phyloP scores from a whole-genome alignment of 2,113 vertebrate genomes.

The Prunella himalayana region DNA sequence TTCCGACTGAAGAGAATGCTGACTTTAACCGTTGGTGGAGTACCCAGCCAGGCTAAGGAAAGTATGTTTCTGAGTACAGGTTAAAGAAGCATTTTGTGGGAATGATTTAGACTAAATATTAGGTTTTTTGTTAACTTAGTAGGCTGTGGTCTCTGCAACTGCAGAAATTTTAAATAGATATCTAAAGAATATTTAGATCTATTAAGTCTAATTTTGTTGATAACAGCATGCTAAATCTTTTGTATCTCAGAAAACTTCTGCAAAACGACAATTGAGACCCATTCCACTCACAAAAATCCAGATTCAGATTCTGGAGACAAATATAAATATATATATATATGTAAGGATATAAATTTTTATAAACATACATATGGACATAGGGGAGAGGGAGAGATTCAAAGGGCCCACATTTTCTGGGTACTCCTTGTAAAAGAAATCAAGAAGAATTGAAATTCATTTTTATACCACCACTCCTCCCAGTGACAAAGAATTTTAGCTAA shows the following conservation, averaged over 20 bases:
- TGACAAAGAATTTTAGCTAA: not conserved
- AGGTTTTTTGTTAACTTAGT: not conserved
- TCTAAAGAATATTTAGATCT: not conserved
- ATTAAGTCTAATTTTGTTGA: not conserved
- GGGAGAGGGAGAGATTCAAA: not conserved
- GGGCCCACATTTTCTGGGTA: fast-evolving
- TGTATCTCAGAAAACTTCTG: not conserved
- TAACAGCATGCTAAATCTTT: not conserved
- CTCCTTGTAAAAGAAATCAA: not conserved
- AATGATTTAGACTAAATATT: not conserved
- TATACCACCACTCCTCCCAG: not conserved
- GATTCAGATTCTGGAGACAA: not conserved
- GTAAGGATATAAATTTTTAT: not conserved
- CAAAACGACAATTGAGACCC: not conserved
- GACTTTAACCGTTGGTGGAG: not conserved
- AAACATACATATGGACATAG: not conserved
- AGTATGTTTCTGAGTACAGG: not conserved
- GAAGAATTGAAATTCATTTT: not conserved
- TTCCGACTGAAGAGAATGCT: not conserved
- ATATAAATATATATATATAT: too few relatives aligned
- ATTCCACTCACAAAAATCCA: not conserved
- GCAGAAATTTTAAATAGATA: not conserved
- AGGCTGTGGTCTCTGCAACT: not conserved
- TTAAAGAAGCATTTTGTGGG: not conserved
- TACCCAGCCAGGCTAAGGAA: not conserved